Base-by-base conservation (phyloP, 2,797 vertebrate species). In the Anguilla obscura region DNA sequence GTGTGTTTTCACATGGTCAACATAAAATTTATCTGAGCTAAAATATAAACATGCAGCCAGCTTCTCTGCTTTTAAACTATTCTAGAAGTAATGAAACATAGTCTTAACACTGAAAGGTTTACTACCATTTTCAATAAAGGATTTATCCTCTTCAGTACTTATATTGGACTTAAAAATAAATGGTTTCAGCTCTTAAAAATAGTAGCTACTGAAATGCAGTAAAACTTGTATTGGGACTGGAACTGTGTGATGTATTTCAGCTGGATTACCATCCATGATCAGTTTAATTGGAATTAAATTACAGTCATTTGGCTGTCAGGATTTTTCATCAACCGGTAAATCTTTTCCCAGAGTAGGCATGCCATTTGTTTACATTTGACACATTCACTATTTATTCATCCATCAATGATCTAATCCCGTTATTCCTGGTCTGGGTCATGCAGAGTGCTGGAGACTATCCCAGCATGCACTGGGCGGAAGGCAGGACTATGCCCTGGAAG, bases 351-450 rank as follows among this genome's bases (percentile, higher is more conserved):
- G 14, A 7, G 18, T 16, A 60, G 58, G 0, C 21, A 2, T 60
- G 58, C 60, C 58, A 80, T 82, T 85, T 88, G 30, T 87, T 90
- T 87, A 50, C 69, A 63, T 76, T 88, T 87, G 58, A 88, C 80
- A 40, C 86, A 84, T 21, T 60, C 9, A 89, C 90, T 87, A 89
- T 85, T 50, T 80, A 63, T 18, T 14, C n/a, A 16, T 82, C 2
- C n/a, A 18, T 82, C 3, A 45, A 45, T 45, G 40, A 45, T 45
- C 40, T 45, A 45, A 45, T 45, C 40, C 40, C 40, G 40, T 45
- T 45, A 45, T 45, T 45, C 40, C 40, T 45, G 40, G 40, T 45
- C 40, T 4, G 40, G 40, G 40, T 45, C 40, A 45, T 45, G 40
- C 40, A 45, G 40, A 45, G 40, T 45, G 40, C 40, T 45, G 40